phyloP scores from a whole-genome alignment of 1,140 invertebrate species.

The Scaptodrosophila lebanonensis region DNA sequence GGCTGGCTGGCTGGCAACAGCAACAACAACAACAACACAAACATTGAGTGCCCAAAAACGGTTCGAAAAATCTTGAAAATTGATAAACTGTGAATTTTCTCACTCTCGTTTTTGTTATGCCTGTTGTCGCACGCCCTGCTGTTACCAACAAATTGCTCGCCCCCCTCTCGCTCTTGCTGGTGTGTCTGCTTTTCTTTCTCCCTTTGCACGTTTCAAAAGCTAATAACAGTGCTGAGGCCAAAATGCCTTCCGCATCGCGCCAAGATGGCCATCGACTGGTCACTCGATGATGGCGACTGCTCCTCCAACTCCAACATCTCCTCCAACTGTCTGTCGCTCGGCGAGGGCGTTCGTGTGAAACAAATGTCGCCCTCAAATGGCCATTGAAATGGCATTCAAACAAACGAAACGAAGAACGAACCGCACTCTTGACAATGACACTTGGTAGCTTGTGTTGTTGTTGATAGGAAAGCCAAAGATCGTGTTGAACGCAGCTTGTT shows the following conservation, averaged over 20 bases:
- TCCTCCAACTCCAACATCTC: constrained; percentile 7
- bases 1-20: background rate
- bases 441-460: no score
- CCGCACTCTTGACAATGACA: constrained; percentile 45
- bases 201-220: constrained; percentile 12
- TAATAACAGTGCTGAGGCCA: constrained; percentile 20
- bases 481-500: constrained; percentile 75
- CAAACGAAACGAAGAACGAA: constrained; percentile 46
- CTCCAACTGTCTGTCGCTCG: background rate
- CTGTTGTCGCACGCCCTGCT: constrained; percentile 1
- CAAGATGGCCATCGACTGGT: constrained; percentile 49
- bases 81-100: constrained; percentile 61
- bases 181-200: background rate
- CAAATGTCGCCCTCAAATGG: constrained; percentile 50
- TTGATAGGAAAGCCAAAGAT: no score
- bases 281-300: constrained; percentile 14
- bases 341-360: constrained; percentile 71
- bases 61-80: constrained; percentile 51
- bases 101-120: constrained; percentile 44
- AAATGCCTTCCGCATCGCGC: no score
- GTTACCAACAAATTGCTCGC: no score
- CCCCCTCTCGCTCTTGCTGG: background rate
- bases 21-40: no score
- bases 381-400: constrained; percentile 46
- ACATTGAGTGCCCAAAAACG: constrained; percentile 38